Evolutionary conservation across 2,888 invertebrate genomes (phyloP), one percentile per base, ranked within the genome.

Genomic region (Cerceris ruficornis): DNA sequence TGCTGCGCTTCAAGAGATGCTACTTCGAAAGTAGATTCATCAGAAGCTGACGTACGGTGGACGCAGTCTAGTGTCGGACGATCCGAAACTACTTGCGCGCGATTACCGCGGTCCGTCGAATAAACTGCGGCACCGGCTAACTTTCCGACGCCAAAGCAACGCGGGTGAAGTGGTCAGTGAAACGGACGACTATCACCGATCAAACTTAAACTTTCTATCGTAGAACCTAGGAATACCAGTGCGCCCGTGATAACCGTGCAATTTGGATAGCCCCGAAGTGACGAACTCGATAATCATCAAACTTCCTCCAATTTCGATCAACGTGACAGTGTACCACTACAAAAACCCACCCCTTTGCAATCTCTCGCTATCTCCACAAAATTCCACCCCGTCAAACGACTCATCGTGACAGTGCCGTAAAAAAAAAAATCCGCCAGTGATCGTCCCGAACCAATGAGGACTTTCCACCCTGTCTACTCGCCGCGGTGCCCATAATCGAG

Each of bases 151-250:
- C 43, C 2, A 28, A 59, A 58, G 14, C 60, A 77, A 73, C 86
- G 86, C 82, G 86, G 75, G 86, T 86, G 86, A 75, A 86, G 86
- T 86, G 87, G 74, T 69, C 60, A 80, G 81, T 84, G 84, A 73
- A 50, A 28, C 67, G 28, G 64, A 69, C 50, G 66, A 64, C 42
- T 13, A 58, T 8, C 39, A 11, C 7, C 15, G 17, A 55, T 17
- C 11, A 52, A 43, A 58, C 62, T 50, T 28, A 64, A 59, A 77
- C 81, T 54, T 58, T 49, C n/a, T 7, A 8, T 6, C 8, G 15
- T 17, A 46, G 62, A 46, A 61, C 41, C 39, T 8, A 13, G 13
- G 17, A 58, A 60, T 13, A 59, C 42, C n/a, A 59, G 71, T 71
- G 67, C 8, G 52, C 46, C 39, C 49, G 57, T 58, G 67, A 14